Conservation (phyloP, 1,140 invertebrate species). For the Prorops nasuta region DNA sequence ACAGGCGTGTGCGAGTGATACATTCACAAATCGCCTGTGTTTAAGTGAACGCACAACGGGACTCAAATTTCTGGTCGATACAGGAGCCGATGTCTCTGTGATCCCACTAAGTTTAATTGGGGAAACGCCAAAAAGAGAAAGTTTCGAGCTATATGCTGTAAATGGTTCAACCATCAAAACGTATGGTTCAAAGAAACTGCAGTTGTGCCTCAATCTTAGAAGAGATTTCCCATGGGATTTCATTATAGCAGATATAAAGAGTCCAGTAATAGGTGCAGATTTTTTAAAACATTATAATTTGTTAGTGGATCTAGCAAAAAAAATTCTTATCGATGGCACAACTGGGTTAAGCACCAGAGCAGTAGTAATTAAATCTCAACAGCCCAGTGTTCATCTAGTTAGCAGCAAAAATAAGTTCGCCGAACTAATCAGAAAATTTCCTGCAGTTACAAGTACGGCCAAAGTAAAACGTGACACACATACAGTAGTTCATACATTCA, state of each 20-base stretch:
- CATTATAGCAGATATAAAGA: conserved; percentile 37
- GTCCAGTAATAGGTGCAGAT: conserved; percentile 47
- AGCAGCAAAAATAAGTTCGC: too few relatives aligned
- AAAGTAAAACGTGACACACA: too few relatives aligned
- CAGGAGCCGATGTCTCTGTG: conserved; percentile 11
- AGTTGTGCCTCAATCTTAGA: conserved; percentile 31
- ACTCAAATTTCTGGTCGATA: conserved; percentile 7
- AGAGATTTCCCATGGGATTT: conserved; percentile 39
- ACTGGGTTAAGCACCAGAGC: too few relatives aligned
- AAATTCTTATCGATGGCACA: conserved; percentile 29
- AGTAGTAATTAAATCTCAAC: too few relatives aligned
- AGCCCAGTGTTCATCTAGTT: too few relatives aligned
- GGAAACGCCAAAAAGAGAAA: conserved; percentile 2
- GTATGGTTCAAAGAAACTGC: conserved; percentile 30
- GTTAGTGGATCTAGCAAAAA: conserved; percentile 31
- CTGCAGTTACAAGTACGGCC: too few relatives aligned
- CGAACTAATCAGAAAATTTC: too few relatives aligned
- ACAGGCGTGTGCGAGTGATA: conserved; percentile 2
- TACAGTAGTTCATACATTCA: too few relatives aligned
- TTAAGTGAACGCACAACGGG: background rate
- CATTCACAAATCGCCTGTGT: background rate
- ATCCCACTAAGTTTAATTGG: conserved; percentile 3
- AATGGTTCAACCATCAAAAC: conserved; percentile 32
- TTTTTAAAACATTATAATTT: conserved; percentile 37
- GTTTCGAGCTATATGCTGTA: conserved; percentile 18